A percentile compares a stretch with the other conserved stretches of the same genome.
Evolutionary conservation across 23 tunicate genomes (phyloP).

Genomic region (Trididemnum nubilum): DNA sequence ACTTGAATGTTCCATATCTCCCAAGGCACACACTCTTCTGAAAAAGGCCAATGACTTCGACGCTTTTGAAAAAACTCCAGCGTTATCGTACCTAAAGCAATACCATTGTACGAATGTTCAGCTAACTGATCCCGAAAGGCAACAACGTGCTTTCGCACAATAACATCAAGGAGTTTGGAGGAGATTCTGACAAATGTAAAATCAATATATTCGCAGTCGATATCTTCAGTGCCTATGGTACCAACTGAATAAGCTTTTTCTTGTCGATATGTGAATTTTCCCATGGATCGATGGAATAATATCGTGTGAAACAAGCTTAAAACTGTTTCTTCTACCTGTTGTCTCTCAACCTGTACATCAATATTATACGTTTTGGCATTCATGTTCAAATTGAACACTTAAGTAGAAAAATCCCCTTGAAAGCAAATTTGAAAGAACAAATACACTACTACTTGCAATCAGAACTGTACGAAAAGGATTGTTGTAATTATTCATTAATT

Average conservation of each 20-base stretch:
- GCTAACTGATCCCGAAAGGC: slow-evolving; percentile 59
- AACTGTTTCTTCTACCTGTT: slow-evolving; percentile 88
- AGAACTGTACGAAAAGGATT: too few species aligned
- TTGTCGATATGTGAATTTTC: slow-evolving; percentile 69
- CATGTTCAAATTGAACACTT: too few species aligned
- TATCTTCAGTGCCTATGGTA: slow-evolving; percentile 85
- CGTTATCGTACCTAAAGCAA: slow-evolving; percentile 68
- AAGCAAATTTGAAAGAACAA: too few species aligned
- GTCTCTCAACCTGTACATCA: slow-evolving; percentile 57
- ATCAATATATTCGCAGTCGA: slow-evolving; percentile 77
- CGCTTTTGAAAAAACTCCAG: slow-evolving; percentile 85
- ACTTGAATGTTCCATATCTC: slow-evolving; percentile 85
- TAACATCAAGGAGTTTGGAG: slow-evolving; percentile 38
- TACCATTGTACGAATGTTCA: slow-evolving; percentile 32
- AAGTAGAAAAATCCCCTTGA: too few species aligned
- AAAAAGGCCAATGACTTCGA: slow-evolving; percentile 55
- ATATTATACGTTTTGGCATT: slow-evolving; percentile 75
- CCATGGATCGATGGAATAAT: slow-evolving; percentile 70
- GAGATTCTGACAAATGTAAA: slow-evolving; percentile 79
- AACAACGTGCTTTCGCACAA: slow-evolving; percentile 47
- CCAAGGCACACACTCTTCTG: slow-evolving; percentile 84
- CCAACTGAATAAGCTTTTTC: slow-evolving; percentile 73
- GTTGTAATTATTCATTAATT: too few species aligned
- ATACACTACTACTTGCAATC: too few species aligned
- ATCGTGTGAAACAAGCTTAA: slow-evolving; percentile 65